Conservation (phyloP, 1,140 invertebrate genomes). For the Sycobia sp. region DNA sequence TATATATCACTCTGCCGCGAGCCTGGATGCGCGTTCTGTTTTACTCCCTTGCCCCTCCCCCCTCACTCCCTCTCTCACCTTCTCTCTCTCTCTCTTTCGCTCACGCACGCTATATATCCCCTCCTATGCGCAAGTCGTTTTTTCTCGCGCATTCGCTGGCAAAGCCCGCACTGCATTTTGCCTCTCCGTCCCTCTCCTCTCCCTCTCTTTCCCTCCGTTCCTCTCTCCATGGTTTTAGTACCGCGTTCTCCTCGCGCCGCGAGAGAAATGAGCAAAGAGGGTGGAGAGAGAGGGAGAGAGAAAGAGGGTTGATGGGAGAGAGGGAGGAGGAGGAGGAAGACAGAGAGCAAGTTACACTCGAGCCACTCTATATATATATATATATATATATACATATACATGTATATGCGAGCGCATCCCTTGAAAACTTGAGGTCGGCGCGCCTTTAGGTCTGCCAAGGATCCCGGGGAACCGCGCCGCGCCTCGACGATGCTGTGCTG, state of each 20-base stretch:
- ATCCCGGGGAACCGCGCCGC: constrained; percentile 20
- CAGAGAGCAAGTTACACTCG: no score
- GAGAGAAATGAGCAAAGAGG: neutral
- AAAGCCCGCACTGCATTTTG: no score
- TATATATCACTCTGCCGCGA: neutral
- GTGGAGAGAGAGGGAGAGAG: neutral
- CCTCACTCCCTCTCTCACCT: neutral
- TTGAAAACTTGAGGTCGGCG: constrained; percentile 30
- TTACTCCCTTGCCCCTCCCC: neutral
- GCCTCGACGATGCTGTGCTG: no score
- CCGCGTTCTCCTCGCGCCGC: constrained; percentile 12
- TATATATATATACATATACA: no score
- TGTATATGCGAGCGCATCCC: constrained; percentile 2
- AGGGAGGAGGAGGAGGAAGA: no score
- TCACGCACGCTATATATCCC: no score
- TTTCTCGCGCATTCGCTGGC: no score
- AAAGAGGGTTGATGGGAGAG: no score
- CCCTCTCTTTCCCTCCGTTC: no score
- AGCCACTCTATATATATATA: constrained; percentile 9
- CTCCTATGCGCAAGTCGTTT: no score
- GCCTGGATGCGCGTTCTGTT: neutral
- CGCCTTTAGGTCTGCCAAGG: constrained; percentile 12
- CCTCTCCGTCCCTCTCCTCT: no score
- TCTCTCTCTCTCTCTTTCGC: constrained; percentile 14
- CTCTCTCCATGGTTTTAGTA: neutral